Evolutionary conservation across 2,113 vertebrate genomes (phyloP).

Genomic region (Bubo blakistoni): DNA sequence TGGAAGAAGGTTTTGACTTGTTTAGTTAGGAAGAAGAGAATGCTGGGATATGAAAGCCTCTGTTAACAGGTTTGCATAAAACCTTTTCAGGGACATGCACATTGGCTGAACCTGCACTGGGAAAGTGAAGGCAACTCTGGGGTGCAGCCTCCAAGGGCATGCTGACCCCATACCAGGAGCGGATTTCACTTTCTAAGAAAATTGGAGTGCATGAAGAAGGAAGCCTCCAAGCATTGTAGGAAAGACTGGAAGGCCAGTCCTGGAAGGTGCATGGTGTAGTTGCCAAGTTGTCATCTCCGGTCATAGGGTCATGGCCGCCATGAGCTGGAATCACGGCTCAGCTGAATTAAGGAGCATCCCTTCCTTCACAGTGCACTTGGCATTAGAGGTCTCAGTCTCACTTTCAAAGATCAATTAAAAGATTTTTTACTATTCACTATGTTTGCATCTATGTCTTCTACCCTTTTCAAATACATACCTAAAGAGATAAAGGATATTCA

Average conservation of each 20-base stretch:
- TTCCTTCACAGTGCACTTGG: background rate
- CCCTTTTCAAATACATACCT: background rate
- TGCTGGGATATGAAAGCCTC: background rate
- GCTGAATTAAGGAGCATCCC: background rate
- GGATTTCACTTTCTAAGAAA: background rate
- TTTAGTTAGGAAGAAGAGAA: background rate
- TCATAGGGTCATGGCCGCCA: background rate
- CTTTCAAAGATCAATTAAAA: background rate
- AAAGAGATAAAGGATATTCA: background rate
- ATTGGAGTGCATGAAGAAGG: background rate
- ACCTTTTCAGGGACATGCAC: background rate
- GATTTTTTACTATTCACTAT: background rate
- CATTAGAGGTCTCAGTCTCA: background rate
- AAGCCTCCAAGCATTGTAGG: background rate
- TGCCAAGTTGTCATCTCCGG: background rate
- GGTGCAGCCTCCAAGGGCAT: background rate
- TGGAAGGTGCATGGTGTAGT: background rate
- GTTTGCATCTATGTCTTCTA: background rate
- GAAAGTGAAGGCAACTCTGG: background rate
- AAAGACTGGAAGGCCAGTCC: background rate
- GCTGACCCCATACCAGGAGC: background rate
- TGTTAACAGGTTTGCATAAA: background rate
- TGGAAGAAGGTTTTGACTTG: background rate
- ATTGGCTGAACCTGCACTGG: background rate
- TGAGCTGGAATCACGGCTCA: background rate